Evolutionary conservation across 1,140 invertebrate genomes (phyloP), one percentile per base, ranked within the genome.

Genomic region (Aphelenchoides avenae): DNA sequence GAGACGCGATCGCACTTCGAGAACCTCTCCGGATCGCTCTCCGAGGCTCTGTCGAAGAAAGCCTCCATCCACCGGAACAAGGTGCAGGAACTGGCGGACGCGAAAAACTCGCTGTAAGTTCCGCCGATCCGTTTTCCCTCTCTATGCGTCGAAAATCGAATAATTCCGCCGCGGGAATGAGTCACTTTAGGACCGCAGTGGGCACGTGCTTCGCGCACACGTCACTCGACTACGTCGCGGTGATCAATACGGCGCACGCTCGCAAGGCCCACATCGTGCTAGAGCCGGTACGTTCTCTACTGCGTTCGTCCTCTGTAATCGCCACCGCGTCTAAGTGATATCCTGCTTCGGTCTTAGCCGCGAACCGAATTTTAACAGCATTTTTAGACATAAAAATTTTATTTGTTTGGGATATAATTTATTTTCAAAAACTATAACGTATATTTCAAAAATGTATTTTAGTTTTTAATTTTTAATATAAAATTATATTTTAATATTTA

Each of bases 201-300:
- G 73, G 73, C 13, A 73, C 74, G 4, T 71, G 65, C 41, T 75
- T 75, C 37, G 74, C 75, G 4, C 75, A 77, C 42, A 77, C 64
- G 1, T 57, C 29, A 4, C 62, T 75, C 7, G 73, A 75, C 52
- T 75, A 75, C 58, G 75, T 75, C 24, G 72, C 75, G 33, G 64
- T 67, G 33, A 66, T 75, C 6, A 73, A 76, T 39, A 56, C 76
- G 9, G 64, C 58, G 9, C 66, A 76, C 53, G 69, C 70, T 9
- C 50, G 57, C 11, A 77, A 77, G 46, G 52, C 57, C 42, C 67
- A 74, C 30, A 53, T 69, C 20, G 49, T 75, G 18, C 44, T 75
- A 11, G 75, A 77, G 56, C 52, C 75, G 18, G 72, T 77, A 54
- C 49, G 65, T 59, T 37, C 40, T 30, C 13, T 18, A n/a, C n/a